These are phyloP conservation scores for Cheilosia variabilis DNA, from an alignment of 2,888 invertebrate species.

Conservation along the genomic window DNA sequence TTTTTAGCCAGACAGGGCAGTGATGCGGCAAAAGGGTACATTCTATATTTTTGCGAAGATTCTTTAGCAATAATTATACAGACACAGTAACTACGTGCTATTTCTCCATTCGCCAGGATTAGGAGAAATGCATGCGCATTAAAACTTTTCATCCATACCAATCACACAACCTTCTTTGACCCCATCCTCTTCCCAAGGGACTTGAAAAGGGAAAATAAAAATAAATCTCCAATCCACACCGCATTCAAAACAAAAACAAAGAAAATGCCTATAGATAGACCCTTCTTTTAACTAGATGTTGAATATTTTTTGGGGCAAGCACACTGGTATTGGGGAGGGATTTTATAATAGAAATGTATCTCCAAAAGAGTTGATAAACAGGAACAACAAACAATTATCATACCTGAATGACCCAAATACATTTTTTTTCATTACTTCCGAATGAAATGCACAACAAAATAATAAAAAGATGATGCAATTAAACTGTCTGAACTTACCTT, in stretches of 20 bases:
- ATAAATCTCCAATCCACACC: conserved; percentile 2
- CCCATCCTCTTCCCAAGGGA: not conserved
- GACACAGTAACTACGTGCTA: not conserved
- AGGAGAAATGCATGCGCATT: conserved; percentile 48
- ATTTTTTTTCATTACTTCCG: not conserved
- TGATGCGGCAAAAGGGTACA: too few species aligned
- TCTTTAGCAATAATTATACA: too few species aligned
- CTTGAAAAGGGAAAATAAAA: conserved; percentile 3
- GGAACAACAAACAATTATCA: not conserved
- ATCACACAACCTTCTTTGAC: not conserved
- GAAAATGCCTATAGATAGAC: not conserved
- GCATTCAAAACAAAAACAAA: conserved; percentile 23
- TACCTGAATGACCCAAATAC: conserved; percentile 4
- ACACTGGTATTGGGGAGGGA: not conserved
- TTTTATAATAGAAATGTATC: not conserved
- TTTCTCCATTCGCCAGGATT: conserved; percentile 37
- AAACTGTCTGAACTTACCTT: not conserved
- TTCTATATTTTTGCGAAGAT: too few species aligned
- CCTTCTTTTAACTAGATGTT: not conserved
- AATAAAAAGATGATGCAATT: not conserved
- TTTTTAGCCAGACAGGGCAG: too few species aligned
- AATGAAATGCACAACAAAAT: not conserved
- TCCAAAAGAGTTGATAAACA: not conserved
- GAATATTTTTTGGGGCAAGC: not conserved
- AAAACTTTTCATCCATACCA: conserved; percentile 12